These are phyloP conservation scores for Drosophila santomea DNA, from an alignment of 1,140 invertebrate species.

Conservation along the genomic window DNA sequence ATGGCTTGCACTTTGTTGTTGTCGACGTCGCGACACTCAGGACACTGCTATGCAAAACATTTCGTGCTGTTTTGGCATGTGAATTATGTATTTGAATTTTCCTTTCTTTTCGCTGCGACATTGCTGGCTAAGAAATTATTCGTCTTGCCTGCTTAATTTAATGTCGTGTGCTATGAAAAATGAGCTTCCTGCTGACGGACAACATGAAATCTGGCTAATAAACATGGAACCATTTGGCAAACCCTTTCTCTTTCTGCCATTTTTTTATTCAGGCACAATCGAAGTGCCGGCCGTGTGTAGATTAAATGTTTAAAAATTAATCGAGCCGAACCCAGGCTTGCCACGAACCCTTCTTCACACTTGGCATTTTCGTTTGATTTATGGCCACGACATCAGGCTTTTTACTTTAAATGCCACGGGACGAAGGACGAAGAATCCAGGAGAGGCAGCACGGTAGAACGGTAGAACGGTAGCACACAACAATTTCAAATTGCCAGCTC, in stretches of 20 bases:
- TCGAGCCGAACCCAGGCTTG: slow-evolving; percentile 34
- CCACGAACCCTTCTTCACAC: slow-evolving; percentile 11
- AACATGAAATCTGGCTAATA: slow-evolving; percentile 38
- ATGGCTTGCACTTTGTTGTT: slow-evolving; percentile 82
- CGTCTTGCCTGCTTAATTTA: slow-evolving; percentile 47
- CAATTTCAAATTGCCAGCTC: slow-evolving; percentile 80
- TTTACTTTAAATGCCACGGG: slow-evolving; percentile 60
- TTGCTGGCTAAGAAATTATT: slow-evolving; percentile 32
- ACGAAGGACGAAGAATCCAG: slow-evolving; percentile 12
- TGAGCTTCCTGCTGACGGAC: slow-evolving; percentile 20
- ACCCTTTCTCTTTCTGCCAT: not conserved
- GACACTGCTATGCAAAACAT: slow-evolving; percentile 61
- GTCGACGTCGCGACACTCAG: slow-evolving; percentile 59
- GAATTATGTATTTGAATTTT: slow-evolving; percentile 73
- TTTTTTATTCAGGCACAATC: not conserved
- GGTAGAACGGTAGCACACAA: slow-evolving; percentile 25
- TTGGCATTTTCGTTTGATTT: slow-evolving; percentile 60
- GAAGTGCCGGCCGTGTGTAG: slow-evolving; percentile 24
- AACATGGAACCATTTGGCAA: slow-evolving; percentile 12
- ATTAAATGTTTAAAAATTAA: slow-evolving; percentile 68
- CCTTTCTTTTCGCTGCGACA: slow-evolving; percentile 18
- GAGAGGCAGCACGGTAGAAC: not conserved
- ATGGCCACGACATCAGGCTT: slow-evolving; percentile 53
- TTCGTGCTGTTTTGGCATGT: slow-evolving; percentile 80
- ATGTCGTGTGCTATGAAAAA: slow-evolving; percentile 36